Conservation (phyloP, 2,797 vertebrate species). For the Aldrovandia affinis region DNA sequence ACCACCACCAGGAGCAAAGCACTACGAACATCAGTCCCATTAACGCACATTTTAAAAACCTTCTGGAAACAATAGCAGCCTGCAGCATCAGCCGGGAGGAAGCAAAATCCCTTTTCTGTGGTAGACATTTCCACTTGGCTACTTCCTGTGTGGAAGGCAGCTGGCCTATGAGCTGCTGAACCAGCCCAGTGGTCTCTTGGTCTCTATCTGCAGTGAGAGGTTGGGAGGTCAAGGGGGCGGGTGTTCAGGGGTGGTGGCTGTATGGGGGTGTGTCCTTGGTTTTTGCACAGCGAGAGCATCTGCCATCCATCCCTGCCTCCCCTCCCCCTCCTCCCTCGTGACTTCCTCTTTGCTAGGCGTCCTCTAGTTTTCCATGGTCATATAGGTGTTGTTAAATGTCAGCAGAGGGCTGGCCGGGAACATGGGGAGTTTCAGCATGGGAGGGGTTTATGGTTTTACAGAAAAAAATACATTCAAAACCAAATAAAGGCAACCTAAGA, state of each 20-base stretch:
- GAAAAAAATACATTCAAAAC: conserved; percentile 63
- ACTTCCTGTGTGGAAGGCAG: not conserved
- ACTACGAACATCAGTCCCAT: not conserved
- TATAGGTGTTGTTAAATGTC: not conserved
- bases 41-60: not conserved
- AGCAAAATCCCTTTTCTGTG: not conserved
- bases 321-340: not conserved
- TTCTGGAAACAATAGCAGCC: conserved; percentile 3
- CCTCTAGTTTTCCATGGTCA: conserved; percentile 9
- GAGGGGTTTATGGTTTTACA: conserved; percentile 42
- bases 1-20: not conserved
- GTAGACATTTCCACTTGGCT: not conserved
- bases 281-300: conserved; percentile 11
- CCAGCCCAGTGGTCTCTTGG: not conserved
- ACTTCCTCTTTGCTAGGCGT: conserved; percentile 21
- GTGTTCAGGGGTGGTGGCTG: not conserved
- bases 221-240: not conserved
- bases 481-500: conserved; percentile 56
- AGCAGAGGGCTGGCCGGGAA: not conserved
- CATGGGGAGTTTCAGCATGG: not conserved
- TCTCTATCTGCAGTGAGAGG: not conserved
- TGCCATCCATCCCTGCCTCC: not conserved
- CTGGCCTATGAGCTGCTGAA: not conserved
- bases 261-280: not conserved
- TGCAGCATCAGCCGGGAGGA: not conserved